Conservation (phyloP, 1,140 invertebrate species). For the Meloidogyne chitwoodi region DNA sequence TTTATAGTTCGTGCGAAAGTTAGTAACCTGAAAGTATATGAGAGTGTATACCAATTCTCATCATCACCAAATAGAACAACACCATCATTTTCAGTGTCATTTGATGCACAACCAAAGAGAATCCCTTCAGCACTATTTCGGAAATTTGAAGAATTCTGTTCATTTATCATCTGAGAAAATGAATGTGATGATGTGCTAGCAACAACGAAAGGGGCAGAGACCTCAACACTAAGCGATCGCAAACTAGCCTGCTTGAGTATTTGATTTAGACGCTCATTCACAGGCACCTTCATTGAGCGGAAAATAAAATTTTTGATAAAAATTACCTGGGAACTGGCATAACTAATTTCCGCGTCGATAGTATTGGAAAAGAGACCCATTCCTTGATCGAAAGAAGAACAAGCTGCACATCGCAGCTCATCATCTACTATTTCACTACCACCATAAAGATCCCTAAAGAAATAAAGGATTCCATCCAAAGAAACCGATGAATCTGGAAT, state of each 20-base stretch:
- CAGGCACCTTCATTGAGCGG: slow-evolving; percentile 22
- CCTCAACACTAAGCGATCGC: slow-evolving; percentile 35
- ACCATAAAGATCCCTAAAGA: slow-evolving; percentile 15
- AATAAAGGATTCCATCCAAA: background rate
- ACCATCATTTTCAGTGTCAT: slow-evolving; percentile 28
- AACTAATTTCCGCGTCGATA: slow-evolving; percentile 37
- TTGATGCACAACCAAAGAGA: background rate
- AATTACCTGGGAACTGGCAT: slow-evolving; percentile 39
- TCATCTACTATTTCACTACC: slow-evolving; percentile 35
- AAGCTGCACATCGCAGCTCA: slow-evolving; percentile 36
- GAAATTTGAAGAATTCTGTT: background rate
- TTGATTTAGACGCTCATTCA: slow-evolving; percentile 29
- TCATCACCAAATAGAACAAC: slow-evolving; percentile 40
- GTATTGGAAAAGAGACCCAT: slow-evolving; percentile 38
- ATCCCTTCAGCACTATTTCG: background rate
- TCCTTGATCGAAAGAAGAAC: slow-evolving; percentile 38
- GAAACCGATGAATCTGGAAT: slow-evolving; percentile 1
- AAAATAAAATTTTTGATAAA: background rate
- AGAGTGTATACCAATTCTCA: slow-evolving; percentile 35
- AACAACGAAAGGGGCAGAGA: slow-evolving; percentile 31
- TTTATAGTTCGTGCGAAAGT: background rate
- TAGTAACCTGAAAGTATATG: slow-evolving; percentile 28
- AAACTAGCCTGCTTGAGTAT: slow-evolving; percentile 41
- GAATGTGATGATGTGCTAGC: background rate
- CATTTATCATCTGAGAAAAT: background rate